Conservation (phyloP, 2,888 invertebrate species). For the Lamproptera curius region DNA sequence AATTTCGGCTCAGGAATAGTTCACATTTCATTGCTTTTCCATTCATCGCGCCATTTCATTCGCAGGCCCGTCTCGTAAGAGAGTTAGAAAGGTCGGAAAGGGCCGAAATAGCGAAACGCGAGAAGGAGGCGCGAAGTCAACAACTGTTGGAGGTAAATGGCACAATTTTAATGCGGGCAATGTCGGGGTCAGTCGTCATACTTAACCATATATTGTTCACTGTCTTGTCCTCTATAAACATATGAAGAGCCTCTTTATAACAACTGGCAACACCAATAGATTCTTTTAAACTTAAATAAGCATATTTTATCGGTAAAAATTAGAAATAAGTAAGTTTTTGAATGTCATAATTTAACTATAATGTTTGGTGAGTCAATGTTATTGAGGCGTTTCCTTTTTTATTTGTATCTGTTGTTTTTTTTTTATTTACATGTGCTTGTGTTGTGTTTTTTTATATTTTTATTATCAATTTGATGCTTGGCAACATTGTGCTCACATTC, state of each 20-base stretch:
- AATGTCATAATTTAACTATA: too few species aligned
- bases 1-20: too few species aligned
- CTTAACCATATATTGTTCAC: conserved; percentile 21
- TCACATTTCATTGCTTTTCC: conserved; percentile 1
- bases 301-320: too few species aligned
- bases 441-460: conserved; percentile 71
- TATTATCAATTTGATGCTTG: conserved; percentile 78
- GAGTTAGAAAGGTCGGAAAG: conserved; percentile 89
- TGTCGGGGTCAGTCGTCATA: conserved; percentile 6
- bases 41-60: conserved; percentile 18
- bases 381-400: conserved; percentile 23
- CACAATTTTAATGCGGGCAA: conserved; percentile 9
- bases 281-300: background rate
- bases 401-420: conserved; percentile 32
- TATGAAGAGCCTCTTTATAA: conserved; percentile 8
- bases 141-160: conserved; percentile 90
- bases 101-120: conserved; percentile 89
- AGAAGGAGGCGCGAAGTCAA: conserved; percentile 89
- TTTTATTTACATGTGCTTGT: conserved; percentile 62
- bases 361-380: conserved; percentile 30
- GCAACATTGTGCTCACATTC: conserved; percentile 76
- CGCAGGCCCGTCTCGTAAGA: conserved; percentile 78
- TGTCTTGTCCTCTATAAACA: conserved; percentile 17
- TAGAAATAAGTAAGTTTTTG: too few species aligned
- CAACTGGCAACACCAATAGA: conserved; percentile 10